phyloP scores from a whole-genome alignment of 2,888 invertebrate species.

The Stenodema calcarata region DNA sequence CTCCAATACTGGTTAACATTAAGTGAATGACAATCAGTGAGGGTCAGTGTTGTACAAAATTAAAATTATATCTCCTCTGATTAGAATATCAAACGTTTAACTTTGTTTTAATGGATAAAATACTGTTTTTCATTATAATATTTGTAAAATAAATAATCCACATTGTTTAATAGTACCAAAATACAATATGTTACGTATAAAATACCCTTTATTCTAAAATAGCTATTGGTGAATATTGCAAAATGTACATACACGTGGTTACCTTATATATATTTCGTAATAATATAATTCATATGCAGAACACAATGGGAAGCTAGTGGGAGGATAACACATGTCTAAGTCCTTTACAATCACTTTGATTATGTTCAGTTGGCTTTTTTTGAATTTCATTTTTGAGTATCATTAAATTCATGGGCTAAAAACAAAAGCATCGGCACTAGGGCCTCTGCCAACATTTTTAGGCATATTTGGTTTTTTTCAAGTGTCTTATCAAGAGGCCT shows the following conservation, averaged over 20 bases:
- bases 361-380: constrained; percentile 53
- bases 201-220: constrained; percentile 58
- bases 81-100: constrained; percentile 55
- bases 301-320: constrained; percentile 56
- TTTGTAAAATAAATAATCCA: constrained; percentile 56
- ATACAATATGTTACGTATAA: constrained; percentile 58
- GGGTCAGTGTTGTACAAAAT: constrained; percentile 55
- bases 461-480: constrained; percentile 18
- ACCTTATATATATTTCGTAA: constrained; percentile 46
- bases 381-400: constrained; percentile 30
- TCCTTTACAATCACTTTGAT: constrained; percentile 53
- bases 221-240: constrained; percentile 57
- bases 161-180: constrained; percentile 57
- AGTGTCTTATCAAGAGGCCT: constrained; percentile 9
- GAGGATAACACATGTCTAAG: constrained; percentile 51
- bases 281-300: constrained; percentile 52
- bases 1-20: constrained; percentile 56
- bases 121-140: constrained; percentile 54
- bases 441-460: constrained; percentile 20
- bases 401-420: constrained; percentile 11
- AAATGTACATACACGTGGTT: constrained; percentile 53
- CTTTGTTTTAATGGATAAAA: constrained; percentile 54
- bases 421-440: background rate
- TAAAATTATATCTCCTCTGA: constrained; percentile 54
- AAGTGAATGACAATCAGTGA: constrained; percentile 55